Base-by-base conservation (phyloP, 2,113 vertebrate genomes). In the Atrichornis clamosus region DNA sequence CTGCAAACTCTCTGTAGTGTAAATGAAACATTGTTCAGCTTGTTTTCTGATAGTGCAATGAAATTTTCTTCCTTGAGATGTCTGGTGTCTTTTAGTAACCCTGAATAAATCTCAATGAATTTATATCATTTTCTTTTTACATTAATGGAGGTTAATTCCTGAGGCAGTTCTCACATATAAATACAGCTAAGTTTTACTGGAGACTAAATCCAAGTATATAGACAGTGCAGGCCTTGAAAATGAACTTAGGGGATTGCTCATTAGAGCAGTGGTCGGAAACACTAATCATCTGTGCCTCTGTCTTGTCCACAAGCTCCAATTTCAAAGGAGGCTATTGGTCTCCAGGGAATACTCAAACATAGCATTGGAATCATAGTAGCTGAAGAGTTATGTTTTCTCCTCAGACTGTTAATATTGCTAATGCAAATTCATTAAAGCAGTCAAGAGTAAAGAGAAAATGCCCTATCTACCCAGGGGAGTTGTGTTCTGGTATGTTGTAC, bases 331-430 rank as follows among this genome's bases (percentile, higher is more conserved):
- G 28, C 8, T 69, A 15, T 47, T 80, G 33, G 10, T 62, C 28
- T 73, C 53, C 26, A 39, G 32, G 19, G 14, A 18, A 52, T 69
- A 56, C 14, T 68, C n/a, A 50, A 35, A 33, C 1, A 3, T 58
- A 53, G 11, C 2, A 4, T 2, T n/a, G 23, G 15, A 65, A 35
- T 64, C 0, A 0, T 35, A 72, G 39, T 16, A 46, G 13, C 9
- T 81, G 63, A 89, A 77, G 22, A 67, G 22, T 49, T 74, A 14
- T 1, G 59, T 93, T 77, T 84, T 49, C 44, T 47, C 26, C 37
- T 60, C 27, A 50, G 28, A 55, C 10, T 63, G 56, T 63, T 55
- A 77, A 9, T 35, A 32, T 13, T 30, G 52, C 4, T 63, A 67
- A 70, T 47, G 7, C 1, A 90, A 93, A 63, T 33, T 65, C 16